Evolutionary conservation across 2,888 invertebrate species (phyloP).

Genomic region (Coleophora flavipennella): DNA sequence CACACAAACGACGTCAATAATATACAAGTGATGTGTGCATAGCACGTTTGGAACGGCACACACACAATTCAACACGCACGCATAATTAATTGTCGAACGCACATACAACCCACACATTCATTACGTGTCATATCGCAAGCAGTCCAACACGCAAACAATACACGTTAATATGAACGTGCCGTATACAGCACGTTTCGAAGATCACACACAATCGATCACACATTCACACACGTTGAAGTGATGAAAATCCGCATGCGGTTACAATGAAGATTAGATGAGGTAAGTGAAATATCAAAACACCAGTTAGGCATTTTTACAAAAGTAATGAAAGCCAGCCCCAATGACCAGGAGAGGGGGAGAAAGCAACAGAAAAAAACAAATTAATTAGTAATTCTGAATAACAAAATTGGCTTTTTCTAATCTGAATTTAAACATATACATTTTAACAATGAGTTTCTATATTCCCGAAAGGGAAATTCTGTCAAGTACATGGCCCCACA

Average conservation of each 20-base stretch:
- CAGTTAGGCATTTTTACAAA: conserved; percentile 18
- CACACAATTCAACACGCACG: too few relatives aligned
- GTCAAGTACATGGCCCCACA: too few relatives aligned
- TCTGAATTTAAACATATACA: too few relatives aligned
- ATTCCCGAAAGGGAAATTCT: too few relatives aligned
- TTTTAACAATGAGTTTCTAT: too few relatives aligned
- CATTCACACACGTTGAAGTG: conserved; percentile 18
- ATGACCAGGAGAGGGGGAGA: conserved; percentile 38
- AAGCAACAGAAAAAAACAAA: conserved; percentile 29
- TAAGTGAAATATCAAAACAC: conserved; percentile 48
- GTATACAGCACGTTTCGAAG: too few relatives aligned
- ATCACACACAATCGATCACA: conserved; percentile 7
- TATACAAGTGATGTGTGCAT: too few relatives aligned
- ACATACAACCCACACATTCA: conserved; percentile 22
- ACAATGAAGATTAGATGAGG: conserved; percentile 33
- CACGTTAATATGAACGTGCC: background rate
- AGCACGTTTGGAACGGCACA: too few relatives aligned
- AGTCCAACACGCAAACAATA: conserved; percentile 13
- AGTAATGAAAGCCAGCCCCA: conserved; percentile 60
- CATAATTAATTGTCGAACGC: too few relatives aligned
- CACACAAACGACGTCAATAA: background rate
- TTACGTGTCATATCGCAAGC: conserved; percentile 3
- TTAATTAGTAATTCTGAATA: conserved; percentile 9
- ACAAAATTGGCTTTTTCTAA: too few relatives aligned
- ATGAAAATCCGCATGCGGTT: conserved; percentile 41